Conservation (phyloP, 2,888 invertebrate genomes). For the Polymixis flavicincta region DNA sequence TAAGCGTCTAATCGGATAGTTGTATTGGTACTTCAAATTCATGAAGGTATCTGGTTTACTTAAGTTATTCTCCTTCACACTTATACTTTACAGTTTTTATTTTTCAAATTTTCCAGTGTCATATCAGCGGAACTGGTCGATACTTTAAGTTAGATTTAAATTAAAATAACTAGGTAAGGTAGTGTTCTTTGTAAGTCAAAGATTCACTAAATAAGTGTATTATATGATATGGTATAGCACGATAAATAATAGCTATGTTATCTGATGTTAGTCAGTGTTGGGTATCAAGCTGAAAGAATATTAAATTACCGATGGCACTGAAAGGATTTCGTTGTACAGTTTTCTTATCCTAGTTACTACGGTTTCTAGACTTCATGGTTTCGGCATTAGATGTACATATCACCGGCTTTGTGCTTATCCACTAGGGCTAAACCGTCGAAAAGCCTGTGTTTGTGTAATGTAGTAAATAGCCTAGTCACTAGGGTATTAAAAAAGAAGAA, state of each 20-base stretch:
- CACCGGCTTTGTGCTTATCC: background rate
- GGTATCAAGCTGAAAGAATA: background rate
- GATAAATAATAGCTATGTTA: background rate
- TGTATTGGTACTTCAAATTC: slow-evolving; percentile 45
- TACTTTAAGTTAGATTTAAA: background rate
- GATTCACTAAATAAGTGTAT: slow-evolving; percentile 13
- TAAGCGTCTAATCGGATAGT: background rate
- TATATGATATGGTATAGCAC: background rate
- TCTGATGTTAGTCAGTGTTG: slow-evolving; percentile 16
- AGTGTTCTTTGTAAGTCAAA: slow-evolving; percentile 29
- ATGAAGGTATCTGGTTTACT: slow-evolving; percentile 35
- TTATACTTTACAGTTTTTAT: background rate
- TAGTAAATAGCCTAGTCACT: too few species aligned
- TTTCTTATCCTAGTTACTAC: background rate
- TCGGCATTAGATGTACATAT: background rate
- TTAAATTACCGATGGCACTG: background rate
- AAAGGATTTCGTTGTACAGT: too few species aligned
- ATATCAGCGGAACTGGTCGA: slow-evolving; percentile 24
- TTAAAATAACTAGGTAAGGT: slow-evolving; percentile 31
- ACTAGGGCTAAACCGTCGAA: too few species aligned
- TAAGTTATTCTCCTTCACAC: background rate
- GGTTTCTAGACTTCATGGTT: background rate
- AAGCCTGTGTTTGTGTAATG: too few species aligned
- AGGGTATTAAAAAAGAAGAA: background rate
- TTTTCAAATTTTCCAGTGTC: background rate